Evolutionary conservation across 2,888 invertebrate species (phyloP).

Genomic region (Athalia rosae): DNA sequence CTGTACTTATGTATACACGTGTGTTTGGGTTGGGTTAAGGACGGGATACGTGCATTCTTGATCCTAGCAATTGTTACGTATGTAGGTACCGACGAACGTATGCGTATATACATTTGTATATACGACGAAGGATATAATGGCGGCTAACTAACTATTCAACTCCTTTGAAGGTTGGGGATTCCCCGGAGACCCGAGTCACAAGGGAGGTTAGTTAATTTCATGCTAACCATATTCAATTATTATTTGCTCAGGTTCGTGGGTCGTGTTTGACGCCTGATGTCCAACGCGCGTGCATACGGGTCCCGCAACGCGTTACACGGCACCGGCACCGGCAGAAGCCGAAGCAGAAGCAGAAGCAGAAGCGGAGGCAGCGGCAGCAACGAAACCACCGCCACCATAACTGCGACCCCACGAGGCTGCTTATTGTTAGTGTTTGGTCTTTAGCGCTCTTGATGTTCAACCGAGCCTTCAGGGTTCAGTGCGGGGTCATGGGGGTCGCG

Average conservation of each 20-base stretch:
- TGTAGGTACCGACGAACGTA: no score
- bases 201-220: constrained; percentile 43
- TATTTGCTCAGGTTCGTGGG: constrained; percentile 42
- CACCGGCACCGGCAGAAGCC: no score
- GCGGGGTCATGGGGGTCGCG: background rate
- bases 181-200: constrained; percentile 24
- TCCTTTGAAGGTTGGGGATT: constrained; percentile 41
- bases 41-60: constrained; percentile 14
- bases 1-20: background rate
- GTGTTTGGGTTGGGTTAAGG: background rate
- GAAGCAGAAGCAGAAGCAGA: no score
- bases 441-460: constrained; percentile 1
- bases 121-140: constrained; percentile 24
- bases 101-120: no score
- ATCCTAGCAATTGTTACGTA: no score
- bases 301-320: constrained; percentile 1
- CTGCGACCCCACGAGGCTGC: constrained; percentile 1
- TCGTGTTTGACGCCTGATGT: constrained; percentile 40
- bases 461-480: background rate
- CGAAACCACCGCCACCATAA: background rate
- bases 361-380: background rate
- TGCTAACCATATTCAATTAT: constrained; percentile 44
- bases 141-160: constrained; percentile 43
- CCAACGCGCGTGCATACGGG: constrained; percentile 12
- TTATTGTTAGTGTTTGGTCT: constrained; percentile 32